Conservation (phyloP, 2,113 vertebrate species). For the Nanorana parkeri region DNA sequence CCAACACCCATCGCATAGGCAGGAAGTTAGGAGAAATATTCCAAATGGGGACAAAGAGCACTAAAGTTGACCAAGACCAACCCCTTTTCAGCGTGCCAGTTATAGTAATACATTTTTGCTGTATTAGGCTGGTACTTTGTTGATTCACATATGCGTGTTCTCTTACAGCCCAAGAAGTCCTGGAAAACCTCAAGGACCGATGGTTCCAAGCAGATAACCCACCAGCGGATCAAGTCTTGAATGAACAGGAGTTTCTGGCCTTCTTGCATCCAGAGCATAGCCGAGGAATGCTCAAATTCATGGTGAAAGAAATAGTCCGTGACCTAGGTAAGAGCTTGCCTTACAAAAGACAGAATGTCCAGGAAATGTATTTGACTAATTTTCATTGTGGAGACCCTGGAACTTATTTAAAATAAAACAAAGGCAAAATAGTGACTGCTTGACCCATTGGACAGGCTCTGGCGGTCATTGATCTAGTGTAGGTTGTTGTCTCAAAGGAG, state of each 20-base stretch:
- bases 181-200: conserved; percentile 94
- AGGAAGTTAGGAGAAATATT: no score
- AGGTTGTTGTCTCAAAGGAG: no score
- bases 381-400: no score
- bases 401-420: no score
- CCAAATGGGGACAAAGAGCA: no score
- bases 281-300: conserved; percentile 92
- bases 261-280: conserved; percentile 97
- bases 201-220: conserved; percentile 96
- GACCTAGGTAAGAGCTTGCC: conserved; percentile 79
- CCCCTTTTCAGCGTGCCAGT: background rate
- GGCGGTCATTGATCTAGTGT: no score
- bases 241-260: conserved; percentile 90
- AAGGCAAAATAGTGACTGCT: no score
- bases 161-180: conserved; percentile 88
- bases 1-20: no score
- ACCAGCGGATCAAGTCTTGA: conserved; percentile 85
- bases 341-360: no score
- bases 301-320: conserved; percentile 94
- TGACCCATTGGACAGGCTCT: no score
- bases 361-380: no score
- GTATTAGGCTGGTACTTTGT: background rate
- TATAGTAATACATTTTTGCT: background rate
- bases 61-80: no score
- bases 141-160: background rate